A percentile compares a stretch with the other conserved stretches of the same genome.
phyloP scores from a whole-genome alignment of 2,113 vertebrate species.

The Caloenas nicobarica region DNA sequence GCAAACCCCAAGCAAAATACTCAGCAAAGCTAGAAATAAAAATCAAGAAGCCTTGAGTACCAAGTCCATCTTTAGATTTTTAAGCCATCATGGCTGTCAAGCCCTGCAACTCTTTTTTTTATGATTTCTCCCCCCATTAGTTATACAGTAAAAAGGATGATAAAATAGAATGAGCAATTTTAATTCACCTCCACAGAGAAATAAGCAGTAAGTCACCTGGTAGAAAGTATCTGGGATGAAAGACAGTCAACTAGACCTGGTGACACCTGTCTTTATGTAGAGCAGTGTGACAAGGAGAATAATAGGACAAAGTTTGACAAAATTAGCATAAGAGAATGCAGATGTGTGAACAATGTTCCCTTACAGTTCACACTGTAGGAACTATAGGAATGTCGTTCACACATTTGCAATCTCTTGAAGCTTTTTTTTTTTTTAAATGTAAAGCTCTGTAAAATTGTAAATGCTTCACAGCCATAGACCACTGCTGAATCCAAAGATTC shows the following conservation, averaged over 20 bases:
- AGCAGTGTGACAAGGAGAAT: background rate
- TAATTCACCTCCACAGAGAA: background rate
- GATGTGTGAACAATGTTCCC: background rate
- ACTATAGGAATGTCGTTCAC: background rate
- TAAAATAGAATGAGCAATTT: background rate
- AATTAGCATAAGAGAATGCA: background rate
- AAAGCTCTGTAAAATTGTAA: background rate
- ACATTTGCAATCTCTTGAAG: background rate
- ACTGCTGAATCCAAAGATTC: background rate
- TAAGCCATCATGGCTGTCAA: background rate
- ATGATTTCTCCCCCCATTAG: background rate
- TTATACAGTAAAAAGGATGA: background rate
- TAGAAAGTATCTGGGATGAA: background rate
- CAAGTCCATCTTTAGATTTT: background rate
- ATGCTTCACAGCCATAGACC: background rate
- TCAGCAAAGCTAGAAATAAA: background rate
- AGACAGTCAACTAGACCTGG: background rate
- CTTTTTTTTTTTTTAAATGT: background rate
- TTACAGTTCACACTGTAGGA: rapidly evolving
- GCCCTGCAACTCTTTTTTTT: background rate
- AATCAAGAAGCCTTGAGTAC: background rate
- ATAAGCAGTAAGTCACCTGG: background rate
- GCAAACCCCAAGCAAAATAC: background rate
- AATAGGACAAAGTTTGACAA: background rate
- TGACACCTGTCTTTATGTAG: background rate